These are phyloP conservation scores for Dicentrarchus labrax DNA, from an alignment of 2,113 vertebrate species.

Conservation along the genomic window DNA sequence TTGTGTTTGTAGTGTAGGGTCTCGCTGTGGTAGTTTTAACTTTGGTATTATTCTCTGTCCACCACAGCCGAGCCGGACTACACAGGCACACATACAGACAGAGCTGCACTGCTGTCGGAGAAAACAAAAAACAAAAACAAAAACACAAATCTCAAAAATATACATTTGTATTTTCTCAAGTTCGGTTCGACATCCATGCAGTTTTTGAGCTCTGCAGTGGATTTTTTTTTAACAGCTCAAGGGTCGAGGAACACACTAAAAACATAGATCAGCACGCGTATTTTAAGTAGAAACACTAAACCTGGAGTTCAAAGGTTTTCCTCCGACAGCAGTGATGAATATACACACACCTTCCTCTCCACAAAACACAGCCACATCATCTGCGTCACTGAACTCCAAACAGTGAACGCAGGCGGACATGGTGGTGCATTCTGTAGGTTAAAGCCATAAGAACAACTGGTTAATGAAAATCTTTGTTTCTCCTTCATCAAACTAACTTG, in stretches of 20 bases:
- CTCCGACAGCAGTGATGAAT: slow-evolving; percentile 55
- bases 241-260: background rate
- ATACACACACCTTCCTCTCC: slow-evolving; percentile 41
- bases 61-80: slow-evolving; percentile 61
- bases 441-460: slow-evolving; percentile 68
- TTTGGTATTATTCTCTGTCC: slow-evolving; percentile 83
- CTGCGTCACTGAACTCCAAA: background rate
- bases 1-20: slow-evolving; percentile 51
- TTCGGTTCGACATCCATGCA: slow-evolving; percentile 20
- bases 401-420: background rate
- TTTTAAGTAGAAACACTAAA: background rate
- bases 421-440: slow-evolving; percentile 38
- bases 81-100: slow-evolving; percentile 70
- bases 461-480: slow-evolving; percentile 42
- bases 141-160: slow-evolving; percentile 34
- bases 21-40: slow-evolving; percentile 73
- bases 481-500: slow-evolving; percentile 26
- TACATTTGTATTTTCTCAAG: background rate
- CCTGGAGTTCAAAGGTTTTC: background rate
- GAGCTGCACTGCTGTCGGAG: slow-evolving; percentile 60
- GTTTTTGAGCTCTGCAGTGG: slow-evolving; percentile 29
- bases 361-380: slow-evolving; percentile 26
- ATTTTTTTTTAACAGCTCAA: background rate
- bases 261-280: background rate
- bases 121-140: background rate